These are phyloP conservation scores for Anoncus sp. DNA, from an alignment of 2,888 invertebrate species.

Conservation along the genomic window DNA sequence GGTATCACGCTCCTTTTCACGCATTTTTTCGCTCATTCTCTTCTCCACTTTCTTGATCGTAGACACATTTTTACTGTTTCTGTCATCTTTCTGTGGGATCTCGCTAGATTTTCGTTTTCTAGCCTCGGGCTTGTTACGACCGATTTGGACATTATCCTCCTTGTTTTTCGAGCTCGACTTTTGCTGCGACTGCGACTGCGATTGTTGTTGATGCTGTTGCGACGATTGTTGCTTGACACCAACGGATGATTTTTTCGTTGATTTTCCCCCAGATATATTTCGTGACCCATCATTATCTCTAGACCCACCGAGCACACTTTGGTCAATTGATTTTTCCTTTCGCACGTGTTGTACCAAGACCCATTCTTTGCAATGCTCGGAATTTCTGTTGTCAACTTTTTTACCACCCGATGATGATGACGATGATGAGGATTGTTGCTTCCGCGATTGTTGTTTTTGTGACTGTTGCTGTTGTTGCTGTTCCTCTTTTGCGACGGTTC, in stretches of 20 bases:
- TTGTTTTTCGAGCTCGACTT: slow-evolving; percentile 81
- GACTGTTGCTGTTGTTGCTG: slow-evolving; percentile 51
- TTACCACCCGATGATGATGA: slow-evolving; percentile 51
- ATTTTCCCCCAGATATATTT: slow-evolving; percentile 80
- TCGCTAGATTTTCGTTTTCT: slow-evolving; percentile 82
- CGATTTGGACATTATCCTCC: slow-evolving; percentile 67
- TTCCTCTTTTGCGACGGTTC: slow-evolving; percentile 79
- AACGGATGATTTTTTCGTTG: slow-evolving; percentile 77
- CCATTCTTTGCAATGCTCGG: slow-evolving; percentile 58
- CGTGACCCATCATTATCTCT: slow-evolving; percentile 83
- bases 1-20: slow-evolving; percentile 58
- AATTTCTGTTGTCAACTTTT: slow-evolving; percentile 51
- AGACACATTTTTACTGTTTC: slow-evolving; percentile 78
- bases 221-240: slow-evolving; percentile 74
- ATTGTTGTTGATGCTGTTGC: slow-evolving; percentile 69
- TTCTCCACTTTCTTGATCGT: slow-evolving; percentile 80
- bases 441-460: slow-evolving; percentile 48
- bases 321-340: slow-evolving; percentile 71
- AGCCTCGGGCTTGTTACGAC: slow-evolving; percentile 80
- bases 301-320: slow-evolving; percentile 81
- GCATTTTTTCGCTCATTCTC: slow-evolving; percentile 73
- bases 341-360: slow-evolving; percentile 58
- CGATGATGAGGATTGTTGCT: slow-evolving; percentile 47
- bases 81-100: slow-evolving; percentile 77
- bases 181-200: slow-evolving; percentile 67